These are phyloP conservation scores for Lumbricus terrestris DNA, from an alignment of 2,888 invertebrate species.

Conservation along the genomic window DNA sequence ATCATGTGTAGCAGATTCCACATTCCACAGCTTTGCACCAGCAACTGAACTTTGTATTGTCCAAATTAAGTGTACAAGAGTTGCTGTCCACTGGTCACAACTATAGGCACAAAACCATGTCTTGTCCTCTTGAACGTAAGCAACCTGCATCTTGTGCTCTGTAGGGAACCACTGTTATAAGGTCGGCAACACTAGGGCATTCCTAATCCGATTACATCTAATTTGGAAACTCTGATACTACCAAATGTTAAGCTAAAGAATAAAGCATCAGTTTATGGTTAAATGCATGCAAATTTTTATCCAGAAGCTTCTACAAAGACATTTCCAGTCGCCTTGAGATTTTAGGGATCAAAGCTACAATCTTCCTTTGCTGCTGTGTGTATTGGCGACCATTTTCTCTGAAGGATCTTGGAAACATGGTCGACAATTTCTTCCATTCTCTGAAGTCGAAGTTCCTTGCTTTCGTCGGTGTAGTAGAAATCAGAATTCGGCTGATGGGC, in stretches of 20 bases:
- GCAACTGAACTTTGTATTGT: neutral
- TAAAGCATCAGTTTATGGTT: neutral
- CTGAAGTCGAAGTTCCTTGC: neutral
- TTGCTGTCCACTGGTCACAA: neutral
- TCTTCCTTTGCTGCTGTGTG: neutral
- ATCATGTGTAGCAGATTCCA: neutral
- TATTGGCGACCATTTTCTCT: neutral
- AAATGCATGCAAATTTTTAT: neutral
- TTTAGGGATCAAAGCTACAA: neutral
- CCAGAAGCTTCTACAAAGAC: neutral
- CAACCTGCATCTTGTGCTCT: neutral
- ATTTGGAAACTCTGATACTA: neutral
- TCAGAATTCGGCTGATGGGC: slow-evolving; percentile 4
- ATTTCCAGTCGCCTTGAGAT: neutral
- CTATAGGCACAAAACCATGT: neutral
- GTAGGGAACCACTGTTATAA: neutral
- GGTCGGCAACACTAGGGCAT: neutral
- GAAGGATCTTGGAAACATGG: neutral
- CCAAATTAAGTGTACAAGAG: neutral
- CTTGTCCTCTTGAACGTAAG: neutral
- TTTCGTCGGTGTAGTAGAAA: neutral
- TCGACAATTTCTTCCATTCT: neutral
- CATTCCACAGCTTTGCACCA: neutral
- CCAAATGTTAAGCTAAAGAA: neutral
- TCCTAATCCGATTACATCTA: neutral